Base-by-base conservation (phyloP, 2,113 vertebrate genomes). In the Charadrius vociferus region DNA sequence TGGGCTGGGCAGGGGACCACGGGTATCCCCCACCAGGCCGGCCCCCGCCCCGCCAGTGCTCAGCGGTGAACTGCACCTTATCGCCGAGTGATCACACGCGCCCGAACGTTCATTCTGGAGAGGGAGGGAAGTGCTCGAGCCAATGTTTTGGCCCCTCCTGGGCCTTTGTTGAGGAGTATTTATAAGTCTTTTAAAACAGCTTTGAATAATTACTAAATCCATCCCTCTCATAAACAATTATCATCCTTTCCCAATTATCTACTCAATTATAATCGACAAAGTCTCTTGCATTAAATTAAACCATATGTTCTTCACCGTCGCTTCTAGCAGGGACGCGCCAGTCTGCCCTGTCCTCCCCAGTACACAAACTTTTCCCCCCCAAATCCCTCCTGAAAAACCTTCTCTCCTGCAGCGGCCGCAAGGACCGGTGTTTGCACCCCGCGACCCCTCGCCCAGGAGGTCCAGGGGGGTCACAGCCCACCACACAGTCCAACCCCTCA, bases 181-280 rank as follows among this genome's bases (percentile, higher is more conserved):
- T 91, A 62, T 26, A 86, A 92, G 61, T 47, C 86, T 90, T 86
- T 77, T 74, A 74, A 94, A 96, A 30, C 88, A 78, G 82, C 86
- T 93, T 94, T 96, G 82, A 95, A 59, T 94, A 96, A 97, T 96
- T 93, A 80, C 88, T 53, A 72, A 94, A 95, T 94, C 92, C 81
- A 34, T 81, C 83, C 74, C 80, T 81, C 94, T 95, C 88, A 77
- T 56, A 94, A 95, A 96, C 92, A 95, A 91, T 94, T 94, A 73
- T 62, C 95, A 91, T 95, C 90, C 91, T 83, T 81, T 50, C 96
- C 90, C 96, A 97, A 97, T 98, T 98, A 98, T 86, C 96, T 96
- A 23, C 93, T 96, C 93, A 97, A 71, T 97, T 96, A 94, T 96
- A 75, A 97, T 88, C 96, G 95, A 94, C 81, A 67, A 97, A 97